Evolutionary conservation across 2,888 invertebrate genomes (phyloP), one percentile per base, ranked within the genome.

Genomic region (Elysia crispata): DNA sequence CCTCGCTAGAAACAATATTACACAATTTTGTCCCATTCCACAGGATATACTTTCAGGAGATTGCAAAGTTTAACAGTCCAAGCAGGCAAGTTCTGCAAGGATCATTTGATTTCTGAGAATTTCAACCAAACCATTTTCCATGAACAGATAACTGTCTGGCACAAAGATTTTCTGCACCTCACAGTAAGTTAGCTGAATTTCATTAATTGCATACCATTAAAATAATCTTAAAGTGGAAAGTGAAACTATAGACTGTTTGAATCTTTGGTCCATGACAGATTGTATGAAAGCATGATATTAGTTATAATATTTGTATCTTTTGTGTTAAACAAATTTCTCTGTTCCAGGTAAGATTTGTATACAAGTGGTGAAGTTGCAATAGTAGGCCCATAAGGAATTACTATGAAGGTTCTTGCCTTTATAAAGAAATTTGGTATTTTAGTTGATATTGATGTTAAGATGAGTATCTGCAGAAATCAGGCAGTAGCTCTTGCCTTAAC

Each of bases 91-190:
- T 73, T 73, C n/a, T 67, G 74, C 28, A 20, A 15, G 0, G 41
- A 31, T 5, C 67, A 50, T 13, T n/a, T 54, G 15, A 67, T 79
- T 66, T 25, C 25, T 30, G 79, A 64, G 25, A 30, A 23, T 13
- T 30, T n/a, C 20, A 72, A 69, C 25, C 54, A 54, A 30, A 66
- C n/a, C 18, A 49, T 49, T n/a, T 74, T 79, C 67, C 31, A 73
- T 41, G 49, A 50, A n/a, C 33, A 79, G 54, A 33, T 79, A 33
- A 25, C 33, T 25, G n/a, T n/a, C 1, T 79, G 79, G 79, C 79
- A 79, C 54, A 66, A 54, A 30, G 25, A 50, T 15, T 25, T 79
- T 25, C 57, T 74, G 20, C 54, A 30, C 0, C 25, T 72, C 33
- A 74, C 74, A n/a, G 79, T 79, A 79, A 74, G 31, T 41, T 41